Evolutionary conservation across 2,888 invertebrate genomes (phyloP).

Genomic region (Cordilura impudica): DNA sequence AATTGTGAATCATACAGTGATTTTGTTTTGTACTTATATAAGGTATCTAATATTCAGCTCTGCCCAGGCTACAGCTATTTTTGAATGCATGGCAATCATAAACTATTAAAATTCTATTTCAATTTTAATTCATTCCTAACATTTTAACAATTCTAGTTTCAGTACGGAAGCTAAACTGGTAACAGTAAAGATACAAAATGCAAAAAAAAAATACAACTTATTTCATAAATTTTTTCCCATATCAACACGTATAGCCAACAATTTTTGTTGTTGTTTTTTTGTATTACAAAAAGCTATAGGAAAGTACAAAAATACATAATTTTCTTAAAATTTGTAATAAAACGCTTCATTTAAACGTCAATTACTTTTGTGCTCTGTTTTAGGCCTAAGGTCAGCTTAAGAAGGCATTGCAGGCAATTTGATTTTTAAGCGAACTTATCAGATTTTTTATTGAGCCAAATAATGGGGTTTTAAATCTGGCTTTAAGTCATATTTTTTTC

Average conservation of each 20-base stretch:
- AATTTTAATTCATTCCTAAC: constrained; percentile 28
- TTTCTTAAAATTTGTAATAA: constrained; percentile 45
- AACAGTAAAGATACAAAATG: neutral
- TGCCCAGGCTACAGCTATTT: too few species aligned
- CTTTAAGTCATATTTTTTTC: constrained; percentile 34
- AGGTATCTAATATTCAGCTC: too few species aligned
- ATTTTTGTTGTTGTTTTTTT: neutral
- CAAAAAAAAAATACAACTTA: neutral
- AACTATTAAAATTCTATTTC: constrained; percentile 24
- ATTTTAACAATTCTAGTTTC: constrained; percentile 17
- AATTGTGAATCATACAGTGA: too few species aligned
- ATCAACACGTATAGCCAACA: too few species aligned
- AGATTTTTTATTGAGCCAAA: constrained; percentile 74
- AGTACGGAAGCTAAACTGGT: constrained; percentile 6
- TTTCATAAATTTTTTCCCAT: neutral
- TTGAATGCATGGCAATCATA: neutral
- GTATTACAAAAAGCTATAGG: neutral
- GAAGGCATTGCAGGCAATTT: constrained; percentile 23
- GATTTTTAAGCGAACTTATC: constrained; percentile 52
- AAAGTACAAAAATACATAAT: constrained; percentile 10
- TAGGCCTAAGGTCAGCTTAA: constrained; percentile 41
- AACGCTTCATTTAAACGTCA: constrained; percentile 56
- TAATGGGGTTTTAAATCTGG: constrained; percentile 66
- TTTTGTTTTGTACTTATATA: too few species aligned
- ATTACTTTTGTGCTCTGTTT: constrained; percentile 21